Base-by-base conservation (phyloP, 1,140 invertebrate genomes). In the Panagrolaimus sp. region DNA sequence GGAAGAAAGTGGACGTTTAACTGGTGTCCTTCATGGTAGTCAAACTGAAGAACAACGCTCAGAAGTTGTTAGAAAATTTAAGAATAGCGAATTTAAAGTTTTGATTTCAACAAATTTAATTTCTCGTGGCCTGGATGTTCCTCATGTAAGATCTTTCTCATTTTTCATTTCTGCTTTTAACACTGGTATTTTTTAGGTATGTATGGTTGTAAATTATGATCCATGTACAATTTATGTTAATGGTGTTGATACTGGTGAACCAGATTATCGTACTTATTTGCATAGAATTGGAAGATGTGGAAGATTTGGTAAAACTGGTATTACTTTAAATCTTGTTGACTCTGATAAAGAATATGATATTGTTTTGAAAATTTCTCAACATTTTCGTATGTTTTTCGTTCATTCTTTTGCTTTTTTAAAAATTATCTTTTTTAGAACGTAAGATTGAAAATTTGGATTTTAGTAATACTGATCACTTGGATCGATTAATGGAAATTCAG, bases 161-260 rank as follows among this genome's bases (percentile, higher is more conserved):
- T n/a, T n/a, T n/a, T n/a, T n/a, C n/a, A n/a, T n/a, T n/a, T n/a
- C n/a, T 0, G 97, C 93, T 9, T 88, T n/a, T n/a, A n/a, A n/a
- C n/a, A n/a, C n/a, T n/a, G n/a, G n/a, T n/a, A n/a, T n/a, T n/a
- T n/a, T n/a, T n/a, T n/a, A n/a, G n/a, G n/a, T n/a, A n/a, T n/a
- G n/a, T n/a, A n/a, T 99, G 61, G 96, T 98, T 0, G 92, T 98
- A 0, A 99, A 99, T 84, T 99, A 96, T 85, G 96, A 99, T 85
- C 87, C 98, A 74, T 95, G 95, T 7, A 87, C 93, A 78, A 72
- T 82, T 75, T 38, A 74, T n/a, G 79, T 82, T 48, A 74, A 72
- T 71, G 80, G 82, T 4, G 31, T 70, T n/a, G 79, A 81, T 48
- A 74, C 72, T 71, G 80, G 82, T 4, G 31, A 38, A 38, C 31